Percentiles rank a stretch among this genome's conserved stretches.
Conservation (phyloP, 2,888 invertebrate genomes). For the Pseudanteris insignis region DNA sequence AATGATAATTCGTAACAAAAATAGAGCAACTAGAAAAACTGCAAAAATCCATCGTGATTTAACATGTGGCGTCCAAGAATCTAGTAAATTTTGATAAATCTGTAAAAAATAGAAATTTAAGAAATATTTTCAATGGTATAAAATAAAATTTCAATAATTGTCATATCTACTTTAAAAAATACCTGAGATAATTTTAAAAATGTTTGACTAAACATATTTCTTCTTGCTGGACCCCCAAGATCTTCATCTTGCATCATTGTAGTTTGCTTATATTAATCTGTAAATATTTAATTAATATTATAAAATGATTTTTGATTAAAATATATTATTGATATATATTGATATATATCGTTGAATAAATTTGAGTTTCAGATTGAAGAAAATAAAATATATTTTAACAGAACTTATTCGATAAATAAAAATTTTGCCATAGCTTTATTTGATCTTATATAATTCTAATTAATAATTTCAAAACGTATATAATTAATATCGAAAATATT, state of each 20-base stretch:
- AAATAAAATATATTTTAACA: too few relatives aligned
- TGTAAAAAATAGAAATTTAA: conserved; percentile 55
- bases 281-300: background rate
- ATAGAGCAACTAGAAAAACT: conserved; percentile 75
- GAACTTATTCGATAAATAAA: too few relatives aligned
- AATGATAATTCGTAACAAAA: conserved; percentile 82
- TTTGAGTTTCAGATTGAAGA: too few relatives aligned
- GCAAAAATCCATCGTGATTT: conserved; percentile 84
- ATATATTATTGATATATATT: too few relatives aligned
- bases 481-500: too few relatives aligned
- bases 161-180: too few relatives aligned
- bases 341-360: too few relatives aligned
- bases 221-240: conserved; percentile 71
- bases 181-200: conserved; percentile 76
- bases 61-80: conserved; percentile 86
- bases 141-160: background rate
- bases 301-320: too few relatives aligned
- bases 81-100: conserved; percentile 86
- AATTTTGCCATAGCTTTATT: too few relatives aligned
- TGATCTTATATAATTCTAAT: too few relatives aligned
- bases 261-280: conserved; percentile 43
- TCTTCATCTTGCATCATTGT: conserved; percentile 79
- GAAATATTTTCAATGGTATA: too few relatives aligned
- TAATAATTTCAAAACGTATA: too few relatives aligned
- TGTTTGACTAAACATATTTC: conserved; percentile 74